phyloP scores from a whole-genome alignment of 2,888 invertebrate species.

The Limulus polyphemus region DNA sequence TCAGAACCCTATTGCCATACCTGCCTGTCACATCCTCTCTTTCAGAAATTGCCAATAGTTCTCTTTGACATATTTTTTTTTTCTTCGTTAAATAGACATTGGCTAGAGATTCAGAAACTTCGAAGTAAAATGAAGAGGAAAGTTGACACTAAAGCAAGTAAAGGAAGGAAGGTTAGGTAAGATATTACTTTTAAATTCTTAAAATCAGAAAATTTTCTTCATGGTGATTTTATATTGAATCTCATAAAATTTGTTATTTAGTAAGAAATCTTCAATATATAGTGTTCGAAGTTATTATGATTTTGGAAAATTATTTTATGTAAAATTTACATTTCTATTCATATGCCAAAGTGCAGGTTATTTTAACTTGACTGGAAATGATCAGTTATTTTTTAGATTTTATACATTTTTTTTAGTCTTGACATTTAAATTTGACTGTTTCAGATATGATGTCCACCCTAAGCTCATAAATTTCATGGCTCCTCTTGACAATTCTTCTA shows the following conservation, averaged over 20 bases:
- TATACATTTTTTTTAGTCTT: neutral
- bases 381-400: neutral
- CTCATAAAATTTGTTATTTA: neutral
- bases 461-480: constrained; percentile 86
- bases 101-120: constrained; percentile 81
- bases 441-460: constrained; percentile 65
- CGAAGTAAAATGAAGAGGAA: constrained; percentile 82
- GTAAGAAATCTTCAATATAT: neutral
- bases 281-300: neutral
- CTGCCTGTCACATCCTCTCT: no score
- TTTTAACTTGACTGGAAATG: neutral
- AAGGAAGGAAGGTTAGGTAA: constrained; percentile 66
- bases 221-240: no score
- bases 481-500: constrained; percentile 52
- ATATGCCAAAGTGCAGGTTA: no score
- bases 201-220: neutral
- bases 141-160: constrained; percentile 85
- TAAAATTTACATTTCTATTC: neutral
- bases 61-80: neutral
- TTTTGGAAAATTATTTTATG: no score
- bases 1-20: no score
- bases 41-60: no score
- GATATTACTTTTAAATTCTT: neutral
- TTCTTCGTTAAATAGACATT: constrained; percentile 48
- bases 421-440: neutral